Base-by-base conservation (phyloP, 2,797 vertebrate genomes). In the Crocodylus rhombifer region DNA sequence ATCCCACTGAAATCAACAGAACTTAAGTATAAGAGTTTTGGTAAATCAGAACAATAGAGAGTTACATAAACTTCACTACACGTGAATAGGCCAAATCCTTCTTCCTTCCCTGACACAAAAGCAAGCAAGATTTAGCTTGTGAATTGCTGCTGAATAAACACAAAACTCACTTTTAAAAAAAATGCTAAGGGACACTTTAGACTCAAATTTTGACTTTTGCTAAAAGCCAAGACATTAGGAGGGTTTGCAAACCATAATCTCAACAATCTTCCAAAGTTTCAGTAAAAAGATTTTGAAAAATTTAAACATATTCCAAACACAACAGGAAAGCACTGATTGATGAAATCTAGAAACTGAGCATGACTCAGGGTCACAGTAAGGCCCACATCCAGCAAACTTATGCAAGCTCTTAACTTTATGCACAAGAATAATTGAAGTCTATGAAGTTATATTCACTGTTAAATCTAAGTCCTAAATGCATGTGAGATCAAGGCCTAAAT, bases 241-340 rank as follows among this genome's bases (percentile, higher is more conserved):
- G 74, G 62, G 55, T 76, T 30, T 86, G 69, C 78, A 81, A 89
- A 91, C 51, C 30, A 33, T 25, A 84, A 71, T 21, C 23, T 58
- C 7, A 30, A 90, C 3, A 42, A 77, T 65, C 23, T 74, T 14
- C n/a, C 33, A 85, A 82, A 71, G 6, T 60, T 86, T 57, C 20
- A 89, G 42, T 80, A 61, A 82, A 84, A 93, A 80, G 64, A 84
- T 65, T 55, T 18, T 86, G 56, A 93, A 69, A 89, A 82, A 94
- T 15, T 10, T 3, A 6, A 20, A 63, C 26, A 20, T 84, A 87
- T 81, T 71, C 61, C n/a, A 81, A 92, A 91, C 11, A 58, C 3
- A 91, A 6, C 62, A 75, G 30, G 30, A 84, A 36, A 77, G 71
- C 51, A 26, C 14, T 20, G 77, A 25, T 65, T 89, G 64, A 91